Conservation (phyloP, 2,888 invertebrate species). For the Aspidapion aeneum region DNA sequence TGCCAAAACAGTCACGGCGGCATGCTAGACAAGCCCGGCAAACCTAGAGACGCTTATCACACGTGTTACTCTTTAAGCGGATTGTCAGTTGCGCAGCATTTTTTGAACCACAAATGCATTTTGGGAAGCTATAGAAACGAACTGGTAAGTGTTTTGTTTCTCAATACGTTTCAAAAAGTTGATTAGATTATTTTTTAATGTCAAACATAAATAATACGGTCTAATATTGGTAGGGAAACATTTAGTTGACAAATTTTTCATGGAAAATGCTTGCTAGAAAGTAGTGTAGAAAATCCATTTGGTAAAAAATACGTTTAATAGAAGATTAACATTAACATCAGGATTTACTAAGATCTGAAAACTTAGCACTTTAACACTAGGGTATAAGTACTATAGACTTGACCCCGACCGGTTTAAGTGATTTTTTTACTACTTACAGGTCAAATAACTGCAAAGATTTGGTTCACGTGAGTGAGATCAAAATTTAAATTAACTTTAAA, state of each 20-base stretch:
- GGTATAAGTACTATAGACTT: too few relatives aligned
- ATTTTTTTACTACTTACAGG: too few relatives aligned
- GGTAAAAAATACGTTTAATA: background rate
- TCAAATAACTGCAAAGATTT: too few relatives aligned
- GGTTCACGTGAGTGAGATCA: too few relatives aligned
- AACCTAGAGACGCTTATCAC: slow-evolving; percentile 90
- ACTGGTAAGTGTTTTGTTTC: slow-evolving; percentile 52
- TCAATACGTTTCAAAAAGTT: background rate
- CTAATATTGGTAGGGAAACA: background rate
- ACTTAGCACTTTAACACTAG: too few relatives aligned
- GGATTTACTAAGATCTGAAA: too few relatives aligned
- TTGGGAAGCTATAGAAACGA: slow-evolving; percentile 68
- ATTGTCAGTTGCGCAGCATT: slow-evolving; percentile 86
- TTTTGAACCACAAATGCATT: slow-evolving; percentile 51
- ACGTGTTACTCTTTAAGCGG: slow-evolving; percentile 97
- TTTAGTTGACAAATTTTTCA: background rate
- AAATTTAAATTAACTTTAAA: too few relatives aligned
- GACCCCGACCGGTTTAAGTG: too few relatives aligned
- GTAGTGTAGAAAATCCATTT: too few relatives aligned
- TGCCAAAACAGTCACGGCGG: slow-evolving; percentile 89
- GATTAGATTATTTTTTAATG: background rate
- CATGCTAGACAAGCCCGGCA: slow-evolving; percentile 93
- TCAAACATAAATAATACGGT: background rate
- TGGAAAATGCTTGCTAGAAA: too few relatives aligned
- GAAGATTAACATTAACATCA: background rate